These are phyloP conservation scores for Hoplostethus mediterraneus DNA, from an alignment of 2,797 vertebrate genomes.

Conservation along the genomic window DNA sequence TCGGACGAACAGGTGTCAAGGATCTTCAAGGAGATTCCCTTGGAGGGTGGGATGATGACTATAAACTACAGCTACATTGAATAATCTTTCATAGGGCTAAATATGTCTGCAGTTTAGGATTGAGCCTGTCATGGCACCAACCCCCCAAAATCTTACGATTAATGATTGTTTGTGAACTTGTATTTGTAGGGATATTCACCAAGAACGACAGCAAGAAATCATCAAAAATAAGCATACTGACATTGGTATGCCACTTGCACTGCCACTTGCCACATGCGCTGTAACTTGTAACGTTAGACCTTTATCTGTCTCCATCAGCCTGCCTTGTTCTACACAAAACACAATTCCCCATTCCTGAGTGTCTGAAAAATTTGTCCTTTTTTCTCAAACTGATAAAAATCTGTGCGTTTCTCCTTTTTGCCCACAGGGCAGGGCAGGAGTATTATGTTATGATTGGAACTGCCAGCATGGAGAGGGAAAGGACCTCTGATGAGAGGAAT, in stretches of 20 bases:
- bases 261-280: neutral
- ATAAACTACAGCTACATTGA: too few species aligned
- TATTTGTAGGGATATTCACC: neutral
- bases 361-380: neutral
- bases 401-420: neutral
- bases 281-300: constrained; percentile 1
- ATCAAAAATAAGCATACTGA: neutral
- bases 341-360: neutral
- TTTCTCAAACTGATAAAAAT: neutral
- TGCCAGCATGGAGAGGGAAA: neutral
- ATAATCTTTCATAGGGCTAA: neutral
- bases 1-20: constrained; percentile 21
- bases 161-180: neutral
- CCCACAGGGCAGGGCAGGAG: neutral
- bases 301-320: neutral
- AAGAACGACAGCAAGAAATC: neutral
- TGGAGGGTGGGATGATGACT: too few species aligned
- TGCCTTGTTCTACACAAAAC: constrained; percentile 5
- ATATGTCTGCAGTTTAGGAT: neutral
- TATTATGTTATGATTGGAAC: neutral
- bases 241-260: neutral
- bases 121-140: too few species aligned
- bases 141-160: neutral
- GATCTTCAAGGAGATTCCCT: neutral
- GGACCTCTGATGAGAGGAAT: constrained; percentile 7